Base-by-base conservation (phyloP, 2,797 vertebrate genomes). In the Knipowitschia caucasica region DNA sequence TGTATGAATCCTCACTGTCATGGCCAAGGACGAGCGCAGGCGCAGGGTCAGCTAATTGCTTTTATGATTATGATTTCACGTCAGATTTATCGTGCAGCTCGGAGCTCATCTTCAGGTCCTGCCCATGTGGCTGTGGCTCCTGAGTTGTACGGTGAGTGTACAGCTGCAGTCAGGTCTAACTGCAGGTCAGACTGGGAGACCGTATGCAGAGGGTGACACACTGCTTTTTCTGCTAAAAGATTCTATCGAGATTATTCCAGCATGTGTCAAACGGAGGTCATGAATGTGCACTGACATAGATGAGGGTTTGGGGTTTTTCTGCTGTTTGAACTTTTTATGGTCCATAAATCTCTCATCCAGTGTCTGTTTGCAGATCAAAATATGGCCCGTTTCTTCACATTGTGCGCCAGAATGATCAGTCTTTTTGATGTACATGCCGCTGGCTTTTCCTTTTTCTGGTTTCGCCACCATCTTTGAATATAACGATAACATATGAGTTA, bases 41-140 rank as follows among this genome's bases (percentile, higher is more conserved):
- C 85, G 86, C 88, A 86, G 89, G 90, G 90, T 92, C 90, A 92
- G 86, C 91, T 90, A 92, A 91, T 91, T 91, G 90, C 89, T 89
- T 90, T 91, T 91, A 91, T 91, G 89, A 90, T 91, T 92, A 91
- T 92, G 89, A 91, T 91, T 91, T 89, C 88, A 90, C 88, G 85
- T 92, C 86, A 89, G 88, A 90, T 92, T 91, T 91, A 92, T 91
- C 71, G 89, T 88, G 88, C 89, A 82, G 89, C 88, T 90, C 81
- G 26, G 73, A 88, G 88, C 86, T 83, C 83, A 84, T 86, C 84
- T 88, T 81, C 82, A 86, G 82, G 84, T 87, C 83, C 82, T 87
- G 83, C 81, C 76, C 86, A 88, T 80, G 77, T 76, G 78, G 85
- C 80, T 80, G 76, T 43, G 40, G 40, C 23, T 83, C 83, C 87